These are phyloP conservation scores for Eugnorisma glareosa DNA, from an alignment of 2,888 invertebrate species.

Conservation along the genomic window DNA sequence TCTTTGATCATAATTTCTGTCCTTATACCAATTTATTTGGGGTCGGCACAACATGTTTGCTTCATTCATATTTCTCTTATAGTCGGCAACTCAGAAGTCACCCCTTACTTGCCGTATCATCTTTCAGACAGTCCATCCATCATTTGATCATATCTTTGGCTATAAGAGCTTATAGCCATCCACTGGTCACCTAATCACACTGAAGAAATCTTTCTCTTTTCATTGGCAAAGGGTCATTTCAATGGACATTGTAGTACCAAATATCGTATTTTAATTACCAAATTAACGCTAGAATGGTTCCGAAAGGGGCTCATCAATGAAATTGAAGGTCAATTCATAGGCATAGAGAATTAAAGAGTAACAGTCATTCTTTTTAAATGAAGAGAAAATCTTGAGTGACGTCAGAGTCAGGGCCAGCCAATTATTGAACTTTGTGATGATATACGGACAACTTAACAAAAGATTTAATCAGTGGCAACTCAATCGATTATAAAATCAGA, in stretches of 20 bases:
- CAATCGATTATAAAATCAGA: neutral
- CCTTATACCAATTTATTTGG: neutral
- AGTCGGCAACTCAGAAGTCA: neutral
- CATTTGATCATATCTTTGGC: neutral
- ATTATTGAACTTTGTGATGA: neutral
- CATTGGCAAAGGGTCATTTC: neutral
- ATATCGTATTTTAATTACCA: neutral
- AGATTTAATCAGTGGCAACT: neutral
- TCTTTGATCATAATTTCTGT: neutral
- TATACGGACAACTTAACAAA: neutral
- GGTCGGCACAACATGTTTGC: neutral
- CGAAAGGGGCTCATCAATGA: constrained; percentile 2
- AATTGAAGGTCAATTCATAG: constrained; percentile 12
- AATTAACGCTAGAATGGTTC: neutral
- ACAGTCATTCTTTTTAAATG: constrained; percentile 27
- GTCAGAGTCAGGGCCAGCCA: neutral
- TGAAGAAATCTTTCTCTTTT: neutral
- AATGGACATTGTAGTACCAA: neutral
- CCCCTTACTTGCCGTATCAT: too few species aligned
- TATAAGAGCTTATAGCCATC: neutral
- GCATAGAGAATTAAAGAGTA: constrained; percentile 8
- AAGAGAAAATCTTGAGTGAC: constrained; percentile 10
- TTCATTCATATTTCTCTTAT: neutral
- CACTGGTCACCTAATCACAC: neutral
- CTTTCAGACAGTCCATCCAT: neutral